A percentile compares a stretch with the other conserved stretches of the same genome.
Conservation (phyloP, 1,140 invertebrate species). For the Sarcophaga bullata region DNA sequence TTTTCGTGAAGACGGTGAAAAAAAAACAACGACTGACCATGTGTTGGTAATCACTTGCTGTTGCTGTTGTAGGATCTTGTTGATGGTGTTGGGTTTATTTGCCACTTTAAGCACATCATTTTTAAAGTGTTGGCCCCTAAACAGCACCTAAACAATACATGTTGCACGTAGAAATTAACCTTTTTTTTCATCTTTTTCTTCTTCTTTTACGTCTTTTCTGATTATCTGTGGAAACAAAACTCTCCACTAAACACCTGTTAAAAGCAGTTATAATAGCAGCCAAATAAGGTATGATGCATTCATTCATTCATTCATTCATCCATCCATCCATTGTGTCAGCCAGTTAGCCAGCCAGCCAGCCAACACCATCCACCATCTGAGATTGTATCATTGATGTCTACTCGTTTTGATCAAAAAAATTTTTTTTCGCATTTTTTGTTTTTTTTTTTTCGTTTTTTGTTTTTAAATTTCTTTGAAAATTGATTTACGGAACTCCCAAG, state of each 20-base stretch:
- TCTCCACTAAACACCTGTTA: conserved; percentile 23
- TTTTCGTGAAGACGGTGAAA: too few species aligned
- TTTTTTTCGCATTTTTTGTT: too few species aligned
- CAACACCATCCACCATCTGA: too few species aligned
- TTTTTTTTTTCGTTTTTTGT: too few species aligned
- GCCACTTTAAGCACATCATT: background rate
- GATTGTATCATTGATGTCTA: too few species aligned
- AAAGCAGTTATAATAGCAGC: background rate
- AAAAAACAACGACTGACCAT: background rate
- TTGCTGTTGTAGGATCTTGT: background rate
- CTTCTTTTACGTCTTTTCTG: background rate
- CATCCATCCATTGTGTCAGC: too few species aligned
- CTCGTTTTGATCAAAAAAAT: too few species aligned
- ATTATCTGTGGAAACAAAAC: background rate
- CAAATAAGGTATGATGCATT: conserved; percentile 5
- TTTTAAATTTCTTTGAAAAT: background rate
- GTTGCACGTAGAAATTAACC: background rate
- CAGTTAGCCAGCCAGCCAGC: background rate
- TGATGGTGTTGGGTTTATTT: background rate
- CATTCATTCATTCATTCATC: background rate
- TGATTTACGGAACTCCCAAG: conserved; percentile 38
- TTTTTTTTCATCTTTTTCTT: too few species aligned
- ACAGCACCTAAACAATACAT: background rate
- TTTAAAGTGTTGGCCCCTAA: background rate
- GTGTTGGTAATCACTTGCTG: background rate